Evolutionary conservation across 1,140 invertebrate species (phyloP).

Genomic region (Leptinotarsa defecta): DNA sequence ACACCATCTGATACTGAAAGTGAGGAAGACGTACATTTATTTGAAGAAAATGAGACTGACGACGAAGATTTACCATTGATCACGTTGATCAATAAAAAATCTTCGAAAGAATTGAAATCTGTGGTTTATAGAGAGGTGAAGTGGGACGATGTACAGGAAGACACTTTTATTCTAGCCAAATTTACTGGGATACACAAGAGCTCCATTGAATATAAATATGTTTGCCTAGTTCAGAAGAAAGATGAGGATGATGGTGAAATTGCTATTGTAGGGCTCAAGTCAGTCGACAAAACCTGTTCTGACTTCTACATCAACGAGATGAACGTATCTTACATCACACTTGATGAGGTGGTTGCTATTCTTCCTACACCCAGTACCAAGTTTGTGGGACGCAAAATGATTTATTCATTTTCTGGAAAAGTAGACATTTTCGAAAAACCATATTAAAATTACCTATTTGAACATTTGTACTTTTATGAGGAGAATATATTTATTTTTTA

Average conservation of each 20-base stretch:
- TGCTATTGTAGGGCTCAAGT: constrained; percentile 2
- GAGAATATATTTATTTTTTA: neutral
- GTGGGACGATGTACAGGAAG: neutral
- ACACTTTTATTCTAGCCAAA: neutral
- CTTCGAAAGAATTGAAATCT: neutral
- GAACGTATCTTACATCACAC: neutral
- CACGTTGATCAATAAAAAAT: neutral
- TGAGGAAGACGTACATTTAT: neutral
- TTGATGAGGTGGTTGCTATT: constrained; percentile 1
- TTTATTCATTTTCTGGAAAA: neutral
- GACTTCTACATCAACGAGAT: neutral
- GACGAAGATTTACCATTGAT: neutral
- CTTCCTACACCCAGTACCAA: neutral
- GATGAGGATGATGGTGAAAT: neutral
- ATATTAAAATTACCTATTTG: neutral
- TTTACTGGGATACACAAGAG: neutral
- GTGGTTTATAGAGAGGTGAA: neutral
- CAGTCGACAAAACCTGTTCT: neutral
- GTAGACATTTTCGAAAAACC: neutral
- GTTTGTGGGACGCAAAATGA: neutral
- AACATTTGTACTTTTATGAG: neutral
- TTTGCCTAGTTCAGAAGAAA: neutral
- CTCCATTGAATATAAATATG: constrained; percentile 1
- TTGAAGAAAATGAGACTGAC: neutral
- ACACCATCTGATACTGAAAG: neutral